These are phyloP conservation scores for Lysandra coridon DNA, from an alignment of 2,888 invertebrate species.

Conservation along the genomic window DNA sequence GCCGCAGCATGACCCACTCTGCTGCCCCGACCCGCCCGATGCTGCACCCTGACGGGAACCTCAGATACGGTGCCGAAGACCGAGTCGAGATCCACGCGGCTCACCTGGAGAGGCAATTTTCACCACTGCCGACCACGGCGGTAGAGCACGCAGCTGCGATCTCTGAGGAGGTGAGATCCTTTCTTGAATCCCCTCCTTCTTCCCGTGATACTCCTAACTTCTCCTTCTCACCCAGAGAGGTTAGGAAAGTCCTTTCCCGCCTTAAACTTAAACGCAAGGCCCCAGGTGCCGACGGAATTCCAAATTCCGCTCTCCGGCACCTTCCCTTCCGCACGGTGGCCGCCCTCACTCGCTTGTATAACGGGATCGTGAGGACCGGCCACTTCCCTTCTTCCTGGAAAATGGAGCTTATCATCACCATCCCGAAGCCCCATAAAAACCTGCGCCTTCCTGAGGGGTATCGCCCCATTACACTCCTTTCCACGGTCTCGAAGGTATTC, in stretches of 20 bases:
- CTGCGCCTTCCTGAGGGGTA: not conserved
- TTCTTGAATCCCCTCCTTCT: too few species aligned
- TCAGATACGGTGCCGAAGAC: not conserved
- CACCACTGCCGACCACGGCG: not conserved
- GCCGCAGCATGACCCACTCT: not conserved
- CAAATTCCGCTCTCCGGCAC: not conserved
- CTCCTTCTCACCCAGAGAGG: too few species aligned
- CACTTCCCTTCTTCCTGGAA: too few species aligned
- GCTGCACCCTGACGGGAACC: not conserved
- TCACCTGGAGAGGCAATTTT: constrained; percentile 6
- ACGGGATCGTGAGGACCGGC: too few species aligned
- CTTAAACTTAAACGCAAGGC: not conserved
- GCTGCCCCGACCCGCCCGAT: not conserved
- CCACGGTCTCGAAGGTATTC: not conserved
- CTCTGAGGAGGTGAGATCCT: not conserved
- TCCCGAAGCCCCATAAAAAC: not conserved
- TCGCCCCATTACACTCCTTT: not conserved
- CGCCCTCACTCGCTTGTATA: too few species aligned
- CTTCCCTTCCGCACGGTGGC: not conserved
- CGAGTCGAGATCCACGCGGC: not conserved
- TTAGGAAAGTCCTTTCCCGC: too few species aligned
- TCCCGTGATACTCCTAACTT: too few species aligned
- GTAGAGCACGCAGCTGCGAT: not conserved
- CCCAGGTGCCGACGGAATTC: not conserved
- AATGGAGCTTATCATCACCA: not conserved